Evolutionary conservation across 2,797 vertebrate genomes (phyloP).

Genomic region (Peromyscus nudipes): DNA sequence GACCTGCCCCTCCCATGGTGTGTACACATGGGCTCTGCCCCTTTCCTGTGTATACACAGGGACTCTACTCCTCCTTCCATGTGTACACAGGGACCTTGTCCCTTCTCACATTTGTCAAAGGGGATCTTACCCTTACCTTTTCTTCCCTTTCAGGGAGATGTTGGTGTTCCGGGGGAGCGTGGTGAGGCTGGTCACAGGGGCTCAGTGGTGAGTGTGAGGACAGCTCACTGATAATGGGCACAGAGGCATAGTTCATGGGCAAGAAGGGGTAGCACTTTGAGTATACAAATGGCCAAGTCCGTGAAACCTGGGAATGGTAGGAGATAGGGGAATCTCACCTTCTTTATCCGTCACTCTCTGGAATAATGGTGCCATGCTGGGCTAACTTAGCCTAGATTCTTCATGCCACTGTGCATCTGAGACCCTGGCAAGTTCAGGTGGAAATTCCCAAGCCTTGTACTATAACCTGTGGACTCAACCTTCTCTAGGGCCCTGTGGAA

Average conservation of each 20-base stretch:
- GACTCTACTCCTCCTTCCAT: neutral
- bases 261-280: neutral
- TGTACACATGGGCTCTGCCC: neutral
- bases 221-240: neutral
- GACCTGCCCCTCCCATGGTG: neutral
- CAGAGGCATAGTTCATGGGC: neutral
- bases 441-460: too few species aligned
- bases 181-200: constrained; percentile 95
- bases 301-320: too few species aligned
- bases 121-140: neutral
- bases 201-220: constrained; percentile 92
- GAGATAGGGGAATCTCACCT: neutral
- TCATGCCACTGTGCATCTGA: neutral
- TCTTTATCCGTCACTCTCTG: neutral
- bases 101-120: neutral
- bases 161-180: constrained; percentile 94
- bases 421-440: neutral
- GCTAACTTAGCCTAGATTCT: neutral
- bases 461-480: accelerated
- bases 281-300: accelerated
- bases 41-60: too few species aligned
- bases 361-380: too few species aligned
- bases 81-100: neutral
- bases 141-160: constrained; percentile 90
- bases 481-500: neutral